Evolutionary conservation across 2,888 invertebrate genomes (phyloP), one percentile per base, ranked within the genome.

Genomic region (Incurvaria masculella): DNA sequence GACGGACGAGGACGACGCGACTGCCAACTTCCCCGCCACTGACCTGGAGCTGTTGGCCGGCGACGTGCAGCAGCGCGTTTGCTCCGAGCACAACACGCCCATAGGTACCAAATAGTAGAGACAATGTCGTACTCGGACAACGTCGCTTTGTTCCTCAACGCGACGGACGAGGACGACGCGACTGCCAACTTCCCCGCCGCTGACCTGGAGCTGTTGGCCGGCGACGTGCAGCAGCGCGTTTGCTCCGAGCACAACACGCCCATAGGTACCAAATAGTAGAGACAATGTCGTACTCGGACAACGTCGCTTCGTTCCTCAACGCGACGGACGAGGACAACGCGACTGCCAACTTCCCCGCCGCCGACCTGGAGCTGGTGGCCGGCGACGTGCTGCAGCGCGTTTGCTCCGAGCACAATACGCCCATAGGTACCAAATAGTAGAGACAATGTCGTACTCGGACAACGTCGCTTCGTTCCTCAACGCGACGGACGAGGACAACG

Each of bases 61-160:
- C 0, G 89, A 90, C 56, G 85, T 90, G 42, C 74, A 88, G 42
- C 84, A 87, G 55, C 76, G 84, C 52, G 86, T 88, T 14, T 78
- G 86, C 50, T 87, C 88, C 0, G 83, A 84, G 59, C 86, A 86
- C 51, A 85, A 83, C 60, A 84, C 88, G n/a, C 89, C 89, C 20
- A 68, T 83, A 54, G 78, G 85, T 68, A 64, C 6, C 69, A 92
- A 93, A 97, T 97, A 60, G 91, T 97, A 42, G 97, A 97, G 72
- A 95, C 95, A 1, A 97, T 97, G 96, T 92, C 96, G 5, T 95
- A 92, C 66, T 94, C 89, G 10, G 90, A 92, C 45, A 91, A 93
- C 62, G 95, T 97, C 10, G 91, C 93, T 26, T 88, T 88, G 50
- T 97, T 97, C 70, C 83, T 96, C 51, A 89, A 90, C 20, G 89